Conservation (phyloP, 1,140 invertebrate genomes). For the Cotesia glomerata region DNA sequence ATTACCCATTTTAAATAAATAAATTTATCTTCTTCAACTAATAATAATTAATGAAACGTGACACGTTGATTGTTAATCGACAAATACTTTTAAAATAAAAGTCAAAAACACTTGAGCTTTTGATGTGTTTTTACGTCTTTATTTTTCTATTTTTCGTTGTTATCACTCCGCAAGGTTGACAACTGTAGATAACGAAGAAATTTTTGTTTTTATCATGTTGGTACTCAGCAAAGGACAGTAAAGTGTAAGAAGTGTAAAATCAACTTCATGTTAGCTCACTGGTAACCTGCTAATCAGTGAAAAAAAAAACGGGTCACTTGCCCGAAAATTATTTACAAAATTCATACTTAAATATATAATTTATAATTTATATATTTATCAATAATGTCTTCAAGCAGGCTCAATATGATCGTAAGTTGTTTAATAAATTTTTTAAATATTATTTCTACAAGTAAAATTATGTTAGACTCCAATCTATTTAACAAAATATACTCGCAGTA, state of each 20-base stretch:
- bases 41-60: neutral
- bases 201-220: neutral
- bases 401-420: neutral
- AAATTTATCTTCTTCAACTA: neutral
- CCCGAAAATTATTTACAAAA: neutral
- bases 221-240: too few relatives aligned
- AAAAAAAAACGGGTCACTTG: too few relatives aligned
- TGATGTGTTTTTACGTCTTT: too few relatives aligned
- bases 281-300: too few relatives aligned
- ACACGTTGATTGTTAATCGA: neutral
- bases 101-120: too few relatives aligned
- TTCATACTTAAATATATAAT: neutral
- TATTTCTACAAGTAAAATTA: neutral
- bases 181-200: too few relatives aligned
- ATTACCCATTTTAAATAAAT: slow-evolving; percentile 39
- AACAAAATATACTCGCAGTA: neutral
- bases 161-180: neutral
- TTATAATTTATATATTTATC: neutral
- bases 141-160: too few relatives aligned
- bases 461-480: neutral
- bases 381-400: slow-evolving; percentile 3
- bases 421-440: neutral
- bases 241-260: too few relatives aligned
- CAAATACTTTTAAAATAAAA: too few relatives aligned
- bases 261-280: too few relatives aligned